These are phyloP conservation scores for Drosophila elegans DNA, from an alignment of 1,140 invertebrate species.

Conservation along the genomic window DNA sequence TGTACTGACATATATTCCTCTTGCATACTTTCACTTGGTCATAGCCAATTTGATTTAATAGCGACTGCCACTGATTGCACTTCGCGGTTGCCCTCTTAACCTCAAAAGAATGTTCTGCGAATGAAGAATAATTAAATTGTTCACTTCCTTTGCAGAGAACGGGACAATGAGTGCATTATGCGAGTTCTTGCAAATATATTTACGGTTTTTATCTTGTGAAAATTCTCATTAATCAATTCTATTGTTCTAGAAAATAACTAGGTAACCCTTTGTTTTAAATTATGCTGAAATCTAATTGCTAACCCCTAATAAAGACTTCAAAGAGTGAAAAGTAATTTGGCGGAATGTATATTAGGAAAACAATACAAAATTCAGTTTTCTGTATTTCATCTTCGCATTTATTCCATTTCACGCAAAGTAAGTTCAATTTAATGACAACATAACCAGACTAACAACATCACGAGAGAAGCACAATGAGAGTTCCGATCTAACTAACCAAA, in stretches of 20 bases:
- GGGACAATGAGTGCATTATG: slow-evolving; percentile 71
- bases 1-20: neutral
- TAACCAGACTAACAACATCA: slow-evolving; percentile 40
- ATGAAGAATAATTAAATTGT: slow-evolving; percentile 72
- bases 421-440: slow-evolving; percentile 50
- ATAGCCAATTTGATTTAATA: slow-evolving; percentile 60
- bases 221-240: slow-evolving; percentile 78
- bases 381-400: neutral
- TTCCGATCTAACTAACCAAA: slow-evolving; percentile 26
- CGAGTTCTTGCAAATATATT: slow-evolving; percentile 48
- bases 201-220: slow-evolving; percentile 54
- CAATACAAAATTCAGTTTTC: too few relatives aligned
- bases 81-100: slow-evolving; percentile 61
- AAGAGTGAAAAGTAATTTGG: slow-evolving; percentile 23
- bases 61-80: slow-evolving; percentile 33
- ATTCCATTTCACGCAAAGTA: slow-evolving; percentile 34
- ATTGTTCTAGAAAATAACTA: slow-evolving; percentile 68
- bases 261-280: slow-evolving; percentile 68
- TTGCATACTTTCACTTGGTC: slow-evolving; percentile 67
- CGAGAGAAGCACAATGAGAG: slow-evolving; percentile 6
- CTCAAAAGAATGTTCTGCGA: slow-evolving; percentile 50
- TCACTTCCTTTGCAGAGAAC: slow-evolving; percentile 63
- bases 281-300: slow-evolving; percentile 56
- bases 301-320: slow-evolving; percentile 16
- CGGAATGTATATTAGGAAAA: too few relatives aligned